Base-by-base conservation (phyloP, 2,113 vertebrate genomes). In the Megalops atlanticus region DNA sequence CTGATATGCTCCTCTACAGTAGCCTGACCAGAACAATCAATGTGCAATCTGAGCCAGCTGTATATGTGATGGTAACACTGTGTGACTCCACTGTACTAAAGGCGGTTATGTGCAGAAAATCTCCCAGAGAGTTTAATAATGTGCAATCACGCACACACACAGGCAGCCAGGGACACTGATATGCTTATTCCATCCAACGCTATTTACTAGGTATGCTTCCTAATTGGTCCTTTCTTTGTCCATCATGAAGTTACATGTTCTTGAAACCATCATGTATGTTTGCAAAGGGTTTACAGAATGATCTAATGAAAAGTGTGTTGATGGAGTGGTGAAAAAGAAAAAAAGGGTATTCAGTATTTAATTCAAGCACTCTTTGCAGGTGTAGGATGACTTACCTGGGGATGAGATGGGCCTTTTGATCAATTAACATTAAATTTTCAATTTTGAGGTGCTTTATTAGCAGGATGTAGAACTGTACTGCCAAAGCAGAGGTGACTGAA, bases 1-100 rank as follows among this genome's bases (percentile, higher is more conserved):
- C n/a, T 49, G 74, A 49, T 76, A 4, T 49, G 74, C 10, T 35
- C 27, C 11, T 76, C 41, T 47, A 27, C 41, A 43, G 10, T 74
- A 21, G 41, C 39, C 21, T 72, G 33, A 31, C 18, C 33, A 39
- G 70, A 4, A 21, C 45, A 24, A 35, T 49, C 47, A 38, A 45
- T 58, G 49, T 64, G 52, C 76, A 64, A 40, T 54, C 76, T 64
- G 47, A n/a, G 10, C 36, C 41, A 79, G 58, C 11, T 2, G 40
- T 40, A 21, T 70, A 1, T 43, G 14, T 70, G 77, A 79, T 70
- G 39, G 38, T 70, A 79, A 79, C 39, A 79, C 58, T 69, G 21
- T 33, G 77, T 41, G 77, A 79, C 77, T 80, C 11, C 41, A 31
- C 41, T 43, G 38, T 31, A 40, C 39, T 40, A 35, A 35, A 0